phyloP scores from a whole-genome alignment of 2,888 invertebrate species.

The Eupithecia inturbata region DNA sequence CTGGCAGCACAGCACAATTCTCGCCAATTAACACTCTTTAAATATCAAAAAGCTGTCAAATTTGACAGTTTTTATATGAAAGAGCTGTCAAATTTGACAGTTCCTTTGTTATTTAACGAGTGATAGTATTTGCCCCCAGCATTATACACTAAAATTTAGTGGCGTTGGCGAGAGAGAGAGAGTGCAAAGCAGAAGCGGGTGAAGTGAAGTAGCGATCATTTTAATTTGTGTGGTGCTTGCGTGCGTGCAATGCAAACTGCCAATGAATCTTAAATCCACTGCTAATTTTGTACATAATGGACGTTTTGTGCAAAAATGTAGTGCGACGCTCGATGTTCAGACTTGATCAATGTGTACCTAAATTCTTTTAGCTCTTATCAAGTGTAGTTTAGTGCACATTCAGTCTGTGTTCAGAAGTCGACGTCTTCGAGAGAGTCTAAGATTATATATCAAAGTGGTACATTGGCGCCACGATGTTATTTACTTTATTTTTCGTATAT shows the following conservation, averaged over 20 bases:
- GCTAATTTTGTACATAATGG: not conserved
- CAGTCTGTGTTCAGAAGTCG: not conserved
- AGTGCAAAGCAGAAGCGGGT: no score
- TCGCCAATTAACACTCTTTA: no score
- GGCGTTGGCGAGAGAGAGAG: no score
- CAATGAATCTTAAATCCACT: not conserved
- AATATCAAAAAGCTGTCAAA: no score
- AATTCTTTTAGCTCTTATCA: not conserved
- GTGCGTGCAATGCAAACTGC: not conserved
- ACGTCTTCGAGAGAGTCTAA: not conserved
- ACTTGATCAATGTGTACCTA: not conserved
- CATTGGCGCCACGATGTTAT: constrained; percentile 45
- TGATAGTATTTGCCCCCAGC: no score
- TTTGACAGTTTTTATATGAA: no score
- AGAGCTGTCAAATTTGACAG: no score
- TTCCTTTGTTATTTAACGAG: no score
- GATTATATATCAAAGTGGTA: not conserved
- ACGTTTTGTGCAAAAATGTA: not conserved
- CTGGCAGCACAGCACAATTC: no score
- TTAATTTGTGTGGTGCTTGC: not conserved
- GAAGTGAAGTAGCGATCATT: not conserved
- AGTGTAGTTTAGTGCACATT: not conserved
- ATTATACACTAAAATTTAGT: no score
- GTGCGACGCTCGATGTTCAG: not conserved
- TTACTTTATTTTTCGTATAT: constrained; percentile 48